These are phyloP conservation scores for Rhynchonycteris naso DNA, from an alignment of 2,797 vertebrate genomes.

Conservation along the genomic window DNA sequence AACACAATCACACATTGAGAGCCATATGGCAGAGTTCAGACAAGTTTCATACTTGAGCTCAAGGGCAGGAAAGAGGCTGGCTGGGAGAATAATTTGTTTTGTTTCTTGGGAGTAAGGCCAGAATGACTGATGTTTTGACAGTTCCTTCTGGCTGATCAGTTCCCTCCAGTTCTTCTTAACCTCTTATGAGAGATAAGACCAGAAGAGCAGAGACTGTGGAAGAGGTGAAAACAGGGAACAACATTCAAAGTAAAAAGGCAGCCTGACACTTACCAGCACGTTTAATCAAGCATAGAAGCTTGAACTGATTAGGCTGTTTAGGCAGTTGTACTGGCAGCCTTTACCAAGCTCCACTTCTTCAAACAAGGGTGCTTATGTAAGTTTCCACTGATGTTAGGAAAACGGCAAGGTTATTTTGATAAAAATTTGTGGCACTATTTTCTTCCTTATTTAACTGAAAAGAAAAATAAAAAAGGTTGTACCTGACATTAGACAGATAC, in stretches of 20 bases:
- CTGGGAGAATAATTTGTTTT: constrained; percentile 82
- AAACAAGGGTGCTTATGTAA: not conserved
- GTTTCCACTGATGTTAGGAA: not conserved
- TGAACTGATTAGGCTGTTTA: not conserved
- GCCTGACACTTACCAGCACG: constrained; percentile 34
- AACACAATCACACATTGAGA: constrained; percentile 69
- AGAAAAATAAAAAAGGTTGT: not conserved
- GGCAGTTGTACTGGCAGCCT: not conserved
- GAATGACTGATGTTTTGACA: constrained; percentile 76
- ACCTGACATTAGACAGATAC: not conserved
- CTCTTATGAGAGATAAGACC: constrained; percentile 75
- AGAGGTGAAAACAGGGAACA: constrained; percentile 49
- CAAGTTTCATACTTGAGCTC: constrained; percentile 75
- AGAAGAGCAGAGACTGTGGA: not conserved
- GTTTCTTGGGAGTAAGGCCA: constrained; percentile 81
- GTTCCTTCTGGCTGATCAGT: constrained; percentile 80
- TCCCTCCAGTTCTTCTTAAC: constrained; percentile 79
- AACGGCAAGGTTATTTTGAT: not conserved
- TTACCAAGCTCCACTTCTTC: not conserved
- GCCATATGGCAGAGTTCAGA: constrained; percentile 82
- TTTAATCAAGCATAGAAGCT: constrained; percentile 3
- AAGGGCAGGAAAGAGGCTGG: constrained; percentile 76
- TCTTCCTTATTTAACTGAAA: not conserved
- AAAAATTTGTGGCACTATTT: not conserved
- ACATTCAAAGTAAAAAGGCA: constrained; percentile 29